Conservation (phyloP, 2,888 invertebrate genomes). For the Tetragonula carbonaria region DNA sequence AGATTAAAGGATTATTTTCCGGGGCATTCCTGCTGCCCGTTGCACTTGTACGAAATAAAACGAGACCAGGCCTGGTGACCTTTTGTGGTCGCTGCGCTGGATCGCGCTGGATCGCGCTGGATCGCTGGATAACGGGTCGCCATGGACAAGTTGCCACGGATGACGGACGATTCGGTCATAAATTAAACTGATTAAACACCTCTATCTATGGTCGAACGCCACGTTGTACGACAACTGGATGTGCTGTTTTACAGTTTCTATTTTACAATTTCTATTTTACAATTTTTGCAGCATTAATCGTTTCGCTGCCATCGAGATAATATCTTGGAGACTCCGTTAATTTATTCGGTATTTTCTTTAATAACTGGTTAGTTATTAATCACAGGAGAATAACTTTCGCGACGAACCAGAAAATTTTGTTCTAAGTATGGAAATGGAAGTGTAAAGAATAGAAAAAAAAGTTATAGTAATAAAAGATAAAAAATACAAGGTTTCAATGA, state of each 20-base stretch:
- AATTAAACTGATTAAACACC: neutral
- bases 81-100: slow-evolving; percentile 40
- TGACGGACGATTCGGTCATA: neutral
- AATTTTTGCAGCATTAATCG: neutral
- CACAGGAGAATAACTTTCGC: no score
- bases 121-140: slow-evolving; percentile 58
- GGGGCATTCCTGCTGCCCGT: slow-evolving; percentile 35
- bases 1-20: slow-evolving; percentile 71
- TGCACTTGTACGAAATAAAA: slow-evolving; percentile 52
- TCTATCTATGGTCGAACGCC: neutral
- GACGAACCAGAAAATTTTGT: no score
- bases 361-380: no score
- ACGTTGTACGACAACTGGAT: neutral
- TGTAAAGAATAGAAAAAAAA: no score
- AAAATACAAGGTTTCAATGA: no score
- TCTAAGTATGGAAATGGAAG: no score
- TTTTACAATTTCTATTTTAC: neutral
- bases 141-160: slow-evolving; percentile 9
- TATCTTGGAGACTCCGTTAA: no score
- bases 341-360: no score
- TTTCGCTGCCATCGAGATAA: no score
- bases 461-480: no score
- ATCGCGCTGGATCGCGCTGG: slow-evolving; percentile 59
- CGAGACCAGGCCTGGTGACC: slow-evolving; percentile 51
- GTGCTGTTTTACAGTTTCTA: neutral